Evolutionary conservation across 1,140 invertebrate genomes (phyloP).

Genomic region (Branchinecta lindahli): DNA sequence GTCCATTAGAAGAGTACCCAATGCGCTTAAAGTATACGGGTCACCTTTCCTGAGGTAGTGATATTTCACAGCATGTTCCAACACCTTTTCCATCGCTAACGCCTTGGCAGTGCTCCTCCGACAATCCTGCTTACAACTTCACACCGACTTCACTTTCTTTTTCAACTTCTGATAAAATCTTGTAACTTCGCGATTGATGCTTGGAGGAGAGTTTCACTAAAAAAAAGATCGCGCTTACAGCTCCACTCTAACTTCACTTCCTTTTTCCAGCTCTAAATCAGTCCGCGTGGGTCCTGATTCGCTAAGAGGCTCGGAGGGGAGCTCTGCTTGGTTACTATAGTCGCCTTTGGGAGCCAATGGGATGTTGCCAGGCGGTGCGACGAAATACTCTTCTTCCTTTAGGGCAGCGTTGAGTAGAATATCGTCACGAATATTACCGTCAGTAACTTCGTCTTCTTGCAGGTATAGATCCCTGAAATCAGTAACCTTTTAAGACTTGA

Average conservation of each 20-base stretch:
- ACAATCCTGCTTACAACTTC: too few species aligned
- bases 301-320: too few species aligned
- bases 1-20: background rate
- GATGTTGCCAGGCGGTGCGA: constrained; percentile 65
- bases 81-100: background rate
- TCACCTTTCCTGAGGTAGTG: background rate
- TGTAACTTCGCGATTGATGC: too few species aligned
- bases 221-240: too few species aligned
- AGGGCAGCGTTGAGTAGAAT: constrained; percentile 54
- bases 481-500: constrained; percentile 20
- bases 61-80: background rate
- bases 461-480: constrained; percentile 45
- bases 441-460: constrained; percentile 49
- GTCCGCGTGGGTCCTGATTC: too few species aligned
- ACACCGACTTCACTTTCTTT: too few species aligned
- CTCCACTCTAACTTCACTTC: too few species aligned
- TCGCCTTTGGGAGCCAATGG: constrained; percentile 31
- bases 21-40: background rate
- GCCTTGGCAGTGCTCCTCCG: too few species aligned
- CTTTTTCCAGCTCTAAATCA: too few species aligned
- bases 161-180: too few species aligned
- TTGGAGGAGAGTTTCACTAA: too few species aligned
- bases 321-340: background rate
- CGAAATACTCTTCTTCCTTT: constrained; percentile 71
- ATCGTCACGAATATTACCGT: constrained; percentile 44